Base-by-base conservation (phyloP, 2,797 vertebrate genomes). In the Oreonectes daqikongensis region DNA sequence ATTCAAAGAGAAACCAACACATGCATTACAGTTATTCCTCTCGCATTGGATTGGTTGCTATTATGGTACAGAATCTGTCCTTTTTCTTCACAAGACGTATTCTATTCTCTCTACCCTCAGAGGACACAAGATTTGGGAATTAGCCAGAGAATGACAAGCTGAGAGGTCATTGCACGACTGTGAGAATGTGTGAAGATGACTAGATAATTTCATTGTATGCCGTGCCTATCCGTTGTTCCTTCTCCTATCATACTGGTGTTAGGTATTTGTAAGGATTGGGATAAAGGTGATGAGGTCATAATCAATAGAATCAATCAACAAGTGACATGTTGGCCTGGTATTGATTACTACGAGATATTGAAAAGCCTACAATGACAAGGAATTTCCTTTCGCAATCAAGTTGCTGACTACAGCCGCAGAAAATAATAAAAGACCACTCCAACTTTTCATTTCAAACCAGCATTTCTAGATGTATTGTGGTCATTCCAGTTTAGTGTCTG, bases 271-370 rank as follows among this genome's bases (percentile, higher is more conserved):
- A 90, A 89, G 87, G 88, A 89, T 82, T 85, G 64, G 78, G 81
- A 69, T 79, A 81, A 84, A 86, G 84, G 86, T 85, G 86, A 87
- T 71, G 79, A 63, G 79, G 84, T 85, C 84, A 88, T 87, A 88
- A 85, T 86, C 88, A 90, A 88, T 82, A 83, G 81, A 83, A 90
- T 92, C 89, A 88, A 88, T 92, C 89, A 91, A 67, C 30, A 7
- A 42, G 66, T 88, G 89, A 88, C 88, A 89, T 79, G 86, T 38
- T 88, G 77, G 85, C 81, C 78, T 87, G 83, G 73, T 91, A 92
- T 91, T 87, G 90, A 92, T 90, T 50, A 53, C 70, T 35, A 40
- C 17, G 14, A 50, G 71, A 64, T 73, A 35, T 73, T 5, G 22
- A 73, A 64, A 52, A 22, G 14, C 30, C 3, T 4, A 75, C 52